Base-by-base conservation (phyloP, 2,797 vertebrate genomes). In the Hypotaenidia okinawae region DNA sequence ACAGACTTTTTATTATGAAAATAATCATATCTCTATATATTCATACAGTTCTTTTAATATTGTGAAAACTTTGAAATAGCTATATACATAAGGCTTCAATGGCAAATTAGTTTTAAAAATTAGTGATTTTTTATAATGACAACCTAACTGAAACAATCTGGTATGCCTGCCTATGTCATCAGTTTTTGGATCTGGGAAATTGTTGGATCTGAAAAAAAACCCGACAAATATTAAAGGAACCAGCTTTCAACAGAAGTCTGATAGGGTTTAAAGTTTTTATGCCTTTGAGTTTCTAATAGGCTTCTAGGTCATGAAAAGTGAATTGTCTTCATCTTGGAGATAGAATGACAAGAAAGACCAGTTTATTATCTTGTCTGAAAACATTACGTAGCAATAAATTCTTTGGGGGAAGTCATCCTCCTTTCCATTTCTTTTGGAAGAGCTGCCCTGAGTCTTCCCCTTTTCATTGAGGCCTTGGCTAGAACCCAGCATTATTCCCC, bases 301-400 rank as follows among this genome's bases (percentile, higher is more conserved):
- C 22, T 55, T 75, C 45, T 84, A 92, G 66, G 69, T 94, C 63
- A 69, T 91, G 63, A 79, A 93, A 93, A 96, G 70, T 84, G 52
- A 90, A 84, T 82, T 96, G 83, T 93, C 80, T 94, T 94, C 80
- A 74, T 81, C 52, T 70, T 84, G 83, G 12, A 84, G 18, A 18
- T 52, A 86, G 58, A 30, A 63, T 62, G 86, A 87, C 81, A 92
- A 83, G 64, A 92, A 87, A 76, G 51, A 89, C 11, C 45, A 55
- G 80, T 91, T 95, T 92, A 82, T 88, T 91, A 76, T 91, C 85
- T 69, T 94, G 47, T 62, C 85, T 68, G 62, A 91, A 95, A 94
- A 90, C 19, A 72, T 91, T 95, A 84, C 66, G 33, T 81, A 76
- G 66, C 55, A 91, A 51, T 83, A 81, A 93, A 90, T 90, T 93